Base-by-base conservation (phyloP, 2,888 invertebrate species). In the Tholera decimalis region DNA sequence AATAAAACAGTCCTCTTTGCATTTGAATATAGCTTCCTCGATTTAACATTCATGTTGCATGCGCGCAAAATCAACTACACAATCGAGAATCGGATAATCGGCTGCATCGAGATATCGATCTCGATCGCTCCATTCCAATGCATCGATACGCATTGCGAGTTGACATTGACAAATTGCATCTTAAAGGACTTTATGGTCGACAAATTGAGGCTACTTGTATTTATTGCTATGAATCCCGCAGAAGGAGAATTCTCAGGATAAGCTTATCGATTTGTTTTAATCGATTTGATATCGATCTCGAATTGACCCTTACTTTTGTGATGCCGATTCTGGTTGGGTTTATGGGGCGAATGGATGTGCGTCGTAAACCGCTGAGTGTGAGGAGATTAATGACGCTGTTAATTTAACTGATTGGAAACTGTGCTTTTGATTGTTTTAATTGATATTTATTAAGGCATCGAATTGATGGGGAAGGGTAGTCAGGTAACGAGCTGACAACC, bases 91-190 rank as follows among this genome's bases (percentile, higher is more conserved):
- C 90, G 87, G 82, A 91, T 91, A 91, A 92, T 91, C 91, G 87
- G 85, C 87, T 88, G 86, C 76, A 88, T 85, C 86, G 86, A 88
- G 93, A 93, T 93, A 93, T 88, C 83, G 91, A 94, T 94, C 92
- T 89, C 85, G 85, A 90, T 91, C 89, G 90, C 82, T 88, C 86
- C 87, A 89, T 87, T 89, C 86, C 89, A 88, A 91, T 91, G 88
- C 86, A 89, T 89, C 89, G 91, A 92, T 93, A 89, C 90, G 87
- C 88, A 88, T 87, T 86, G 87, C 89, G 80, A 85, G 77, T 80
- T 86, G 93, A 94, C 93, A 88, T 91, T 92, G 94, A 94, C 93
- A 93, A 94, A 94, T 94, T 90, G 90, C 90, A 85, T 85, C 86
- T 90, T 88, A 85, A 85, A 82, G 81, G 84, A 89, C 79, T 92